These are phyloP conservation scores for Gorsachius magnificus DNA, from an alignment of 2,797 vertebrate species.

Conservation along the genomic window DNA sequence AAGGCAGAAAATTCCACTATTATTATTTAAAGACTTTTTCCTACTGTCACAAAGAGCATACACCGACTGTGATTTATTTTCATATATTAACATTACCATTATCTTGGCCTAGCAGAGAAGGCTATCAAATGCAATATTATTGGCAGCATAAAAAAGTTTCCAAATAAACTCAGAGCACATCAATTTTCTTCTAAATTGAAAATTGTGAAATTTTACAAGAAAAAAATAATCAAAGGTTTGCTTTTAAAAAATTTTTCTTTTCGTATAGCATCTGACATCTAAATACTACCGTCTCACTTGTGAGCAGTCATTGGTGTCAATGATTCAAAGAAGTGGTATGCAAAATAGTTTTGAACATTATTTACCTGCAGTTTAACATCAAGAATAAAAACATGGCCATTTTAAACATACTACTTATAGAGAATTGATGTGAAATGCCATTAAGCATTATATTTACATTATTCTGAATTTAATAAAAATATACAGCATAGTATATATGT, in stretches of 20 bases:
- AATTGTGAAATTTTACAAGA: background rate
- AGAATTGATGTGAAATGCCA: background rate
- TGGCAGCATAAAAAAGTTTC: too few species aligned
- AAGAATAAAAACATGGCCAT: background rate
- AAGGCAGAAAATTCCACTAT: background rate
- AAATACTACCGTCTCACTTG: background rate
- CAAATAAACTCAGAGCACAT: too few species aligned
- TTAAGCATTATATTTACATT: background rate
- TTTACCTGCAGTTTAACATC: background rate
- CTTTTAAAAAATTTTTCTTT: fast-evolving
- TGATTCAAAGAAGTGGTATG: background rate
- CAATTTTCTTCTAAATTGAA: background rate
- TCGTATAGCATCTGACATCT: background rate
- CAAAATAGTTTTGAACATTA: background rate
- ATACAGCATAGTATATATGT: background rate
- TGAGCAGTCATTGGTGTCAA: background rate
- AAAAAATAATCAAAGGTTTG: background rate
- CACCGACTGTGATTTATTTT: background rate
- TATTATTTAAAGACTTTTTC: background rate
- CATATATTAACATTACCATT: background rate
- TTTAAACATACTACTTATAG: background rate
- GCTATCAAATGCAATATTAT: background rate
- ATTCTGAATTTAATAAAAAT: background rate
- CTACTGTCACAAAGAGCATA: background rate
- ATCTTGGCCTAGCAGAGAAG: background rate